Percentiles rank a stretch among this genome's conserved stretches.
Conservation (phyloP, 2,113 vertebrate species). For the Climacteris rufus region DNA sequence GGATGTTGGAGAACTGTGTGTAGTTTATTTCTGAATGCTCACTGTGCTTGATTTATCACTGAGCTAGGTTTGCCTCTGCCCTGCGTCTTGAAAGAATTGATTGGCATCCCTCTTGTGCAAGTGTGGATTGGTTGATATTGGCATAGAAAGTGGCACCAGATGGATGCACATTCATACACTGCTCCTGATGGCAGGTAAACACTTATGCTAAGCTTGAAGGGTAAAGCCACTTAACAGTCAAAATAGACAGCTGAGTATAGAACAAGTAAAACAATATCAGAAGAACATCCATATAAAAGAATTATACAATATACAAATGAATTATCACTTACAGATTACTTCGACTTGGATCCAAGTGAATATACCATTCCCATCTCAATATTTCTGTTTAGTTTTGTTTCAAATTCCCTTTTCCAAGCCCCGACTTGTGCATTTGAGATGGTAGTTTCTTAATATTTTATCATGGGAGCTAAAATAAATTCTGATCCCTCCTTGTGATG, state of each 20-base stretch:
- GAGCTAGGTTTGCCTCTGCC: background rate
- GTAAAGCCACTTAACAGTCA: background rate
- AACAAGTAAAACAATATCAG: background rate
- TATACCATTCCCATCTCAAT: background rate
- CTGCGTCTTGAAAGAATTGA: background rate
- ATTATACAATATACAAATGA: background rate
- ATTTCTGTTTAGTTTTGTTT: background rate
- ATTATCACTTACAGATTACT: background rate
- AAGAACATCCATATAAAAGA: background rate
- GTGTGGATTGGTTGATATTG: background rate
- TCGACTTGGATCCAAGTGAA: background rate
- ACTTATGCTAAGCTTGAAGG: background rate
- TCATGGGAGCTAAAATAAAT: background rate
- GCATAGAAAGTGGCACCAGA: background rate
- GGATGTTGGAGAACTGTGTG: background rate
- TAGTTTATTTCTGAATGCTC: background rate
- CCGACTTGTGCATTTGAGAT: background rate
- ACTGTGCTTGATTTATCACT: background rate
- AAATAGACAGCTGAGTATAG: background rate
- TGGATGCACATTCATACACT: background rate
- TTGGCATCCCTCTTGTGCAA: background rate
- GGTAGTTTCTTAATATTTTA: background rate
- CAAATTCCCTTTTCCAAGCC: background rate
- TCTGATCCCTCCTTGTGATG: background rate
- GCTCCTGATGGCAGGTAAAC: background rate